Evolutionary conservation across 1,140 invertebrate genomes (phyloP), one percentile per base, ranked within the genome.

Genomic region (Leptoteleia sp.): DNA sequence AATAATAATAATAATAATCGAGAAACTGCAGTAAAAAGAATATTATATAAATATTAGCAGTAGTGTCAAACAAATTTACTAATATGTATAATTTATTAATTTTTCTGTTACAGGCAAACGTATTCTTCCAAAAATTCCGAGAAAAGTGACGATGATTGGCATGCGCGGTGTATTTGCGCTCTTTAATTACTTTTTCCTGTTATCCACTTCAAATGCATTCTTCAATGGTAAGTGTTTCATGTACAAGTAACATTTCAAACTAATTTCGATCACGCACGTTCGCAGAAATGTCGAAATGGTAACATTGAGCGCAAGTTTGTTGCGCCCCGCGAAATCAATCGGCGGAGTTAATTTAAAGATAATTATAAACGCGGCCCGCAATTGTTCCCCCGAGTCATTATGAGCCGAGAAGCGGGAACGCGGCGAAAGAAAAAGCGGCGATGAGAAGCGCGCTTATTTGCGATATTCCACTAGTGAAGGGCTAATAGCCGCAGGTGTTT

Each of bases 401-500:
- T 35, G 27, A 47, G 16, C 55, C 47, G 22, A n/a, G 52, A 67
- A 57, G 45, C 38, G 17, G 1, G 27, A n/a, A 40, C 11, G 45
- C 3, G 8, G 17, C n/a, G 5, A 55, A 55, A 54, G 55, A 54
- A 61, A 37, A 54, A 62, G 17, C 22, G n/a, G 19, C 16, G 52
- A 42, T 59, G 71, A 75, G 71, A 65, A 75, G 50, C 47, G 27
- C 48, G 33, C 57, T 77, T 65, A 71, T 71, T 65, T 57, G 65
- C 33, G 45, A 67, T 72, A 71, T 55, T 72, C 38, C 25, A 17
- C 42, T 42, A 52, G 55, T 45, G 61, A 57, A 67, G 43, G 62
- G 42, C 65, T 72, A 78, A 72, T 67, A 78, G 59, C 61, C 61
- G 75, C 75, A 78, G 76, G 76, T 72, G 76, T 67, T 78, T 78